A percentile compares a stretch with the other conserved stretches of the same genome.
These are phyloP conservation scores for Oedothorax gibbosus DNA, from an alignment of 1,140 invertebrate species.

Conservation along the genomic window DNA sequence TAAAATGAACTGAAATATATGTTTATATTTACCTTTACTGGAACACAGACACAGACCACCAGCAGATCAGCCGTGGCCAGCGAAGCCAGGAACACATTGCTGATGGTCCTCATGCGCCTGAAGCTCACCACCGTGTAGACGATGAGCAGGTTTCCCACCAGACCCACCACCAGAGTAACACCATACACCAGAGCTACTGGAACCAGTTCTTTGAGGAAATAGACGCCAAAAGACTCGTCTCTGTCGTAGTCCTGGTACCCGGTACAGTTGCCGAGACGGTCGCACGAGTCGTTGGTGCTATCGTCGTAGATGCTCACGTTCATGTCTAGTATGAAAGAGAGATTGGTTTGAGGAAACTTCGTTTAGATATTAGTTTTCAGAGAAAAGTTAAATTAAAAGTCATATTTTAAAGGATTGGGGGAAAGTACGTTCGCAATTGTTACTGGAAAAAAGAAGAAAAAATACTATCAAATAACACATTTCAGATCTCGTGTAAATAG, in stretches of 20 bases:
- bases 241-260: slow-evolving; percentile 69
- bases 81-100: slow-evolving; percentile 79
- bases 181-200: slow-evolving; percentile 75
- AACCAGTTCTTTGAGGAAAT: slow-evolving; percentile 73
- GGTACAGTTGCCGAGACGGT: neutral
- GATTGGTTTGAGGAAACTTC: neutral
- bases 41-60: slow-evolving; percentile 79
- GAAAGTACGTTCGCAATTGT: too few species aligned
- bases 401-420: too few species aligned
- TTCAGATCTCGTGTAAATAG: too few species aligned
- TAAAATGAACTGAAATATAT: too few species aligned
- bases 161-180: slow-evolving; percentile 75
- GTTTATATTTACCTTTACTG: slow-evolving; percentile 76
- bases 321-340: slow-evolving; percentile 13
- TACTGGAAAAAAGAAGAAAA: too few species aligned
- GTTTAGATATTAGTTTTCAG: too few species aligned
- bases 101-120: slow-evolving; percentile 74
- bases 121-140: slow-evolving; percentile 70
- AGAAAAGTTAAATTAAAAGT: too few species aligned
- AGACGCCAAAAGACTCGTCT: slow-evolving; percentile 67
- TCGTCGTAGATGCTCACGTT: slow-evolving; percentile 36
- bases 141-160: slow-evolving; percentile 75
- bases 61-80: slow-evolving; percentile 79
- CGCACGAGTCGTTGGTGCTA: slow-evolving; percentile 11
- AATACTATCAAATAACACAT: too few species aligned